Conservation (phyloP, 2,113 vertebrate genomes). For the Mustela nigripes region DNA sequence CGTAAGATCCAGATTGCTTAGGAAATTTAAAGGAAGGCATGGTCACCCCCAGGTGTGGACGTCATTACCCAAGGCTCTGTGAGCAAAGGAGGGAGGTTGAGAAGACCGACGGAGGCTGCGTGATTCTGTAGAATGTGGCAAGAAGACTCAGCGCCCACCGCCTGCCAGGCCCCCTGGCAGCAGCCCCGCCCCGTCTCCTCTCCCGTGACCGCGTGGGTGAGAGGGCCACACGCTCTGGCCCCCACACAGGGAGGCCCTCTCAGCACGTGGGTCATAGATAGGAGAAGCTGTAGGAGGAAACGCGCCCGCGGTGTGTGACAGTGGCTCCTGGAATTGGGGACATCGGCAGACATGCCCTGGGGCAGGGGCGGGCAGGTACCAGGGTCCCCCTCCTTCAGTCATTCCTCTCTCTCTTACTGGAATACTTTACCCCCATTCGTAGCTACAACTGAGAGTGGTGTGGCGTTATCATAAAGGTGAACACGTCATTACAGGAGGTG, state of each 20-base stretch:
- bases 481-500: neutral
- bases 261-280: neutral
- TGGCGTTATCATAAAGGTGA: neutral
- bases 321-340: neutral
- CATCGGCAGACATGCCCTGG: fast-evolving
- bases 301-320: fast-evolving
- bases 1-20: neutral
- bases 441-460: neutral
- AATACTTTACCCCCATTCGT: neutral
- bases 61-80: neutral
- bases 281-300: no score
- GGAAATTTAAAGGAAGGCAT: neutral
- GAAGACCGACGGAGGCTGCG: fast-evolving
- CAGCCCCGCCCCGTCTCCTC: neutral
- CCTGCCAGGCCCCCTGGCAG: neutral
- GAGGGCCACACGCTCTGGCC: no score
- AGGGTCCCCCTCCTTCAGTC: neutral
- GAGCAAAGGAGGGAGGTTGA: no score
- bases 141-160: neutral
- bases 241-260: neutral
- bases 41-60: fast-evolving
- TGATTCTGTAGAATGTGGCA: neutral
- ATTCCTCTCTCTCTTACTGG: neutral
- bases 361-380: fast-evolving
- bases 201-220: neutral